phyloP scores from a whole-genome alignment of 2,113 vertebrate species.

The Heterotis niloticus region DNA sequence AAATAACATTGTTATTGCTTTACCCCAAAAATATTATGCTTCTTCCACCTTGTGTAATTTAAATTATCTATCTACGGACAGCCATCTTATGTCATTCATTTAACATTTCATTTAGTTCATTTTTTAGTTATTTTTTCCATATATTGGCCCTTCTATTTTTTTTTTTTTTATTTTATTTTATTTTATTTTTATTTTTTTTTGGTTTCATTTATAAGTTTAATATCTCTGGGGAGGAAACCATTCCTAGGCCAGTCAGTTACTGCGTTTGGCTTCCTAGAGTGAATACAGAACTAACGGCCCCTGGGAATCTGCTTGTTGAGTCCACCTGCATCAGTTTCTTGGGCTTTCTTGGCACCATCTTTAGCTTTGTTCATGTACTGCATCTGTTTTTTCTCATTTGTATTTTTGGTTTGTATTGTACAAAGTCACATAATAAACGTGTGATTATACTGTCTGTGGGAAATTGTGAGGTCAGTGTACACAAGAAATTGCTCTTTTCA shows the following conservation, averaged over 20 bases:
- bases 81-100: conserved; percentile 69
- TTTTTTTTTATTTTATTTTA: conserved; percentile 55
- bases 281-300: not conserved
- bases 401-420: conserved; percentile 85
- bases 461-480: not conserved
- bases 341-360: conserved; percentile 67
- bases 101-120: conserved; percentile 76
- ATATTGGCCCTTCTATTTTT: conserved; percentile 72
- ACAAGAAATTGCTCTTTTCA: not conserved
- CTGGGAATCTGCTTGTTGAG: conserved; percentile 21
- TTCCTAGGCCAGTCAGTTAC: conserved; percentile 50
- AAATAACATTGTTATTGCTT: conserved; percentile 55
- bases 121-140: conserved; percentile 69
- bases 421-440: conserved; percentile 97
- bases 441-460: conserved; percentile 63
- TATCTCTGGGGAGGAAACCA: conserved; percentile 45
- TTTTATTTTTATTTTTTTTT: conserved; percentile 51
- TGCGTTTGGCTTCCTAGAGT: conserved; percentile 24
- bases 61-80: conserved; percentile 72
- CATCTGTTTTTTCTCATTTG: conserved; percentile 73
- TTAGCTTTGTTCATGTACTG: conserved; percentile 81
- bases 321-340: conserved; percentile 50
- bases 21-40: conserved; percentile 70
- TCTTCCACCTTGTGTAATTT: conserved; percentile 72
- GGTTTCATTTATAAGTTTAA: conserved; percentile 27